These are phyloP conservation scores for Geopemphigus sp. DNA, from an alignment of 1,140 invertebrate genomes.

Conservation along the genomic window DNA sequence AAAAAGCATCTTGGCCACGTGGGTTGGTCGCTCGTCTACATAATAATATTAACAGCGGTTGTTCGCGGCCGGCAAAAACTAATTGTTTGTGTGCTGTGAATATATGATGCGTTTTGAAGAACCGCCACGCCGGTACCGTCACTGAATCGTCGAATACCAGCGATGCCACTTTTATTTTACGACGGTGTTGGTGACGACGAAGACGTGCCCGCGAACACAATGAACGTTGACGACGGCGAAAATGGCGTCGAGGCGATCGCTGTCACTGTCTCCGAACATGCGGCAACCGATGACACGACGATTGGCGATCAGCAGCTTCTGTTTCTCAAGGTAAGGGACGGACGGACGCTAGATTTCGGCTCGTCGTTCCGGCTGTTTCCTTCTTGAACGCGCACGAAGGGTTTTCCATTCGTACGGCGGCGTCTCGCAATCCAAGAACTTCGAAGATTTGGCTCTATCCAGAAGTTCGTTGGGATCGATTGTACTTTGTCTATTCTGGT, in stretches of 20 bases:
- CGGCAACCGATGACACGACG: neutral
- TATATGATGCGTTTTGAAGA: neutral
- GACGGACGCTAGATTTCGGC: neutral
- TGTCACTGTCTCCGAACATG: neutral
- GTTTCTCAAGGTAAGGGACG: conserved; percentile 35
- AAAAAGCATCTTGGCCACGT: conserved; percentile 16
- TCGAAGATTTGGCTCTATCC: no score
- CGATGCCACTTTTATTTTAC: no score
- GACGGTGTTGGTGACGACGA: neutral
- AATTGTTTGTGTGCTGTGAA: neutral
- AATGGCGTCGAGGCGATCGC: neutral
- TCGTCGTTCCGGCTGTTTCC: neutral
- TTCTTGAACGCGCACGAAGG: no score
- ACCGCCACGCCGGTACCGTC: neutral
- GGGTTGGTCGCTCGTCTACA: neutral
- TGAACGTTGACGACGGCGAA: neutral
- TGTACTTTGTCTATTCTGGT: no score
- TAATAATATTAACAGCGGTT: neutral
- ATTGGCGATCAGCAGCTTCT: neutral
- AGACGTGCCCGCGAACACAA: neutral
- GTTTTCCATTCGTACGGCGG: neutral
- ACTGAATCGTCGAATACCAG: neutral
- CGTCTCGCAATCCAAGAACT: no score
- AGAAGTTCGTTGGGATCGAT: no score
- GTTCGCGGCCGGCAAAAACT: neutral